Evolutionary conservation across 2,113 vertebrate species (phyloP), one percentile per base, ranked within the genome.

Genomic region (Anser brachyrhynchus): DNA sequence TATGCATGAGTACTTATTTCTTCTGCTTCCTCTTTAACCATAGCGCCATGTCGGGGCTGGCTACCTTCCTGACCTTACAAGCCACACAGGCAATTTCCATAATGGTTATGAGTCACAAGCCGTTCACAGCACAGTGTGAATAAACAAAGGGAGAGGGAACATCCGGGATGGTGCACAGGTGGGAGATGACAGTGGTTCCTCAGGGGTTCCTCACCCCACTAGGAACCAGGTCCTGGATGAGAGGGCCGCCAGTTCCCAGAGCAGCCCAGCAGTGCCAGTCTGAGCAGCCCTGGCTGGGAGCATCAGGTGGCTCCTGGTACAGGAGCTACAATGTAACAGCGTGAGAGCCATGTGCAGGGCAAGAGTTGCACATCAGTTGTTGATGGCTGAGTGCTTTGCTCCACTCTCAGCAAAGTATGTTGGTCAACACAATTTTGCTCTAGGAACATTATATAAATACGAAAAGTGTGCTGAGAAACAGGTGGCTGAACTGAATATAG

Each of bases 1-100:
- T 89, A 75, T 87, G 37, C 90, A 35, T 71, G 46, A 92, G 82
- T 92, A 94, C 41, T 64, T 91, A 74, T 64, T 96, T 92, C 82
- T 95, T 23, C 72, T 87, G 8, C 76, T 70, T 78, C 3, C 26
- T 86, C 28, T 74, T 64, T 86, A 72, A 33, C 69, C 1, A 0
- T 85, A 57, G 74, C 20, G 35, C 94, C 3, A 2, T 67, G 29
- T 44, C 2, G 1, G 35, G 77, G 39, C 65, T 93, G 86, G 57
- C 76, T 89, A 33, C 75, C n/a, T 83, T 92, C 75, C 90, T 93
- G 75, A n/a, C 57, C 81, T 81, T 86, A 54, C 7, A 64, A 89
- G 84, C 73, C 70, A 13, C 87, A 37, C 43, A 73, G 77, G 87
- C 84, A 72, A 59, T 93, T 66, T 80, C 52, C 73, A 54, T 72